These are phyloP conservation scores for Alouatta palliata DNA, from an alignment of 2,113 vertebrate species.

Conservation along the genomic window DNA sequence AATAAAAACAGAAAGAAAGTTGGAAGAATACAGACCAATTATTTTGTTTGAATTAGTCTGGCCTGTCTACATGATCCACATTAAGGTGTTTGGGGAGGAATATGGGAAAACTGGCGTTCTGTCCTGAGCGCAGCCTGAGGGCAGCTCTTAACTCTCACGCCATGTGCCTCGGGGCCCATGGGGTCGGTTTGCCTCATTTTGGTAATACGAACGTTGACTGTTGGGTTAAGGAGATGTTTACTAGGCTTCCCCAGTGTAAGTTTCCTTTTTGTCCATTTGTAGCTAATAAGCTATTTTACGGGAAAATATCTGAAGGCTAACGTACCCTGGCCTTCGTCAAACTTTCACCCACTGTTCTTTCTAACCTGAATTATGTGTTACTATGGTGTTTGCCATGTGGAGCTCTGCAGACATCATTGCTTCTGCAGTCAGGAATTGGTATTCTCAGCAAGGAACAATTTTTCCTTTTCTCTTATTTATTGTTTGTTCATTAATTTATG, in stretches of 20 bases:
- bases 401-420: not conserved
- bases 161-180: no score
- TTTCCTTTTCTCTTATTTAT: not conserved
- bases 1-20: not conserved
- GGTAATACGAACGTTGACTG: not conserved
- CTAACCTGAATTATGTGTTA: not conserved
- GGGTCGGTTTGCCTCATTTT: not conserved
- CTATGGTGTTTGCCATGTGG: not conserved
- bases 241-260: not conserved
- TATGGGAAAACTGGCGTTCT: not conserved
- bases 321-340: not conserved
- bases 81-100: not conserved
- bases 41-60: not conserved
- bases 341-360: not conserved
- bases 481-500: not conserved
- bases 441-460: not conserved
- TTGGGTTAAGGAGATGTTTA: not conserved
- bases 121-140: not conserved
- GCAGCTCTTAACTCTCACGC: no score
- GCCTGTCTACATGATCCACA: not conserved
- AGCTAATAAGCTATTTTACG: not conserved
- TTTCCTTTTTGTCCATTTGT: not conserved
- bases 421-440: not conserved
- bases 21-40: not conserved
- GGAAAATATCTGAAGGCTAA: not conserved